phyloP scores from a whole-genome alignment of 2,113 vertebrate species.

The Morone chrysops region DNA sequence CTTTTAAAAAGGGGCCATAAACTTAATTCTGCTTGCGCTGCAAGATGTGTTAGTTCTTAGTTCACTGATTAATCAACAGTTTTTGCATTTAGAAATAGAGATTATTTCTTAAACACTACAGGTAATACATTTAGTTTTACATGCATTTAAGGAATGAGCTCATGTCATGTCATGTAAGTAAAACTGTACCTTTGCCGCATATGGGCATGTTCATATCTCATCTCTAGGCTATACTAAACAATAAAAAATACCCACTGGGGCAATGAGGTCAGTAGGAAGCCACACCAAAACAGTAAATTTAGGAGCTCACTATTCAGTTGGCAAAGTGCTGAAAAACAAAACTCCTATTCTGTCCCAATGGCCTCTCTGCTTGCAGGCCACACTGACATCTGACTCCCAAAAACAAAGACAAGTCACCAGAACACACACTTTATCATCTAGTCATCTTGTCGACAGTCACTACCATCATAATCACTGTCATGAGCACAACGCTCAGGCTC shows the following conservation, averaged over 20 bases:
- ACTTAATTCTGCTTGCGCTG: background rate
- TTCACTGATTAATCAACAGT: background rate
- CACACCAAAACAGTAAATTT: background rate
- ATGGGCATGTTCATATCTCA: background rate
- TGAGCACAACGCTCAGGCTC: background rate
- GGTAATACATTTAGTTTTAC: background rate
- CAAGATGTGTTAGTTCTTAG: background rate
- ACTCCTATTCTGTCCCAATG: background rate
- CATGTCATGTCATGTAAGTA: background rate
- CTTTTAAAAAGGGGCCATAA: background rate
- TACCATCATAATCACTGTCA: background rate
- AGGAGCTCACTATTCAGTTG: background rate
- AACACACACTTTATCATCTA: background rate
- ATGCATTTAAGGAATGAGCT: background rate
- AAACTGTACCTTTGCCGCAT: background rate
- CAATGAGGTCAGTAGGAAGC: background rate
- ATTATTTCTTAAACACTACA: too few relatives aligned
- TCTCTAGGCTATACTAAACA: background rate
- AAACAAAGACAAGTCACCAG: constrained; percentile 10
- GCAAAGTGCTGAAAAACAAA: background rate
- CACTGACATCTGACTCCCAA: background rate
- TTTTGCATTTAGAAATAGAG: background rate
- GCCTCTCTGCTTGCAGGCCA: background rate
- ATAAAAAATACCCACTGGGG: background rate
- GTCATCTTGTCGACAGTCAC: background rate